Base-by-base conservation (phyloP, 2,113 vertebrate genomes). In the Rousettus leschenaultii region DNA sequence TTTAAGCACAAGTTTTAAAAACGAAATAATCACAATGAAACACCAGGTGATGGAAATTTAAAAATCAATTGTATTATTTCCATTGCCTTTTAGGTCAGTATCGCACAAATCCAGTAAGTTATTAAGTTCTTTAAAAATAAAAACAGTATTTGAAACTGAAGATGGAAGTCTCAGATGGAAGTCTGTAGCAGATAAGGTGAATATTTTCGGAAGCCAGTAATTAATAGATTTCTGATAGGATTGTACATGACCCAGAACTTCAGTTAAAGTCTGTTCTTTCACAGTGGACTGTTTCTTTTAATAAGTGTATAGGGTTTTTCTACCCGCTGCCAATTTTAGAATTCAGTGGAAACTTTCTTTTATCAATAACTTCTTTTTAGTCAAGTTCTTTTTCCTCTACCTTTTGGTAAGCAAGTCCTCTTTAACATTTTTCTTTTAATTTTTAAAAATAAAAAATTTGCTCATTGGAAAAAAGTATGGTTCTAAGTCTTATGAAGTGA, bases 201-300 rank as follows among this genome's bases (percentile, higher is more conserved):
- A 51, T 96, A 95, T 92, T 98, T 97, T 95, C 90, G 89, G 94
- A 95, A 96, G 94, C 93, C 33, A 18, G 85, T 97, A 97, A 97
- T 98, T 95, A 97, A 95, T 95, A 97, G 96, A 98, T 98, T 91
- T 96, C 82, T 97, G 97, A 98, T 98, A 97, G 93, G 85, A 97
- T 95, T 97, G 94, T 96, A 68, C 38, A 59, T 65, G 89, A 87
- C 84, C 35, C 84, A 86, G 83, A 83, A 28, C 86, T 57, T 97
- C 63, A 48, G 91, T 86, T 78, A 93, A 91, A 59, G 43, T 77
- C 74, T 86, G 3, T 45, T 95, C 83, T 89, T 95, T 93, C 79
- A 43, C 79, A 80, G 73, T 71, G 65, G 53, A 95, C 73, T 65
- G 18, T 94, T 94, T 57, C 80, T 94, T 96, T 86, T 80, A 74